A percentile compares a stretch with the other conserved stretches of the same genome.
Evolutionary conservation across 1,140 invertebrate genomes (phyloP).

Genomic region (Trachymyrmex septentrionalis): DNA sequence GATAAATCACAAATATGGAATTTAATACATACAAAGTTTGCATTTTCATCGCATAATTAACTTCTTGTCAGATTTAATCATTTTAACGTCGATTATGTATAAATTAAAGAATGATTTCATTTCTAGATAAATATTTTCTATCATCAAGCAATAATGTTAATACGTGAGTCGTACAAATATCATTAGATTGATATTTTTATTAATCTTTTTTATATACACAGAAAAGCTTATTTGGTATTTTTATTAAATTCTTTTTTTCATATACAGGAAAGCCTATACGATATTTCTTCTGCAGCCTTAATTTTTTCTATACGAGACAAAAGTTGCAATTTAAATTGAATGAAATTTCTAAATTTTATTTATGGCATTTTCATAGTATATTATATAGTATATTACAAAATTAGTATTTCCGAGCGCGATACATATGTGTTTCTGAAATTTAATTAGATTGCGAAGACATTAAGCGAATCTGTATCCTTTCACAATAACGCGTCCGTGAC

Average conservation of each 20-base stretch:
- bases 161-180: background rate
- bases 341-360: background rate
- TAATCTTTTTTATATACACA: background rate
- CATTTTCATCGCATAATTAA: background rate
- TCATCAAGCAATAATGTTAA: background rate
- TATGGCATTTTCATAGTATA: background rate
- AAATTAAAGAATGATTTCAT: background rate
- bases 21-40: slow-evolving; percentile 8
- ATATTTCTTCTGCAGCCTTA: background rate
- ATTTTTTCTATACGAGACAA: background rate
- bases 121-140: slow-evolving; percentile 18
- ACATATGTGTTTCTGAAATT: background rate
- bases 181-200: background rate
- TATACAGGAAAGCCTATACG: background rate
- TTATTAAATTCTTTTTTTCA: background rate
- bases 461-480: background rate
- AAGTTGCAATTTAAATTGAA: background rate
- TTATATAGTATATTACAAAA: no score
- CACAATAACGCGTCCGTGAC: background rate
- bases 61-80: background rate
- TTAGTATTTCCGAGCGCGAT: background rate
- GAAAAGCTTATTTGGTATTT: background rate
- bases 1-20: slow-evolving; percentile 30
- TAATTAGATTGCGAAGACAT: slow-evolving; percentile 27
- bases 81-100: background rate